phyloP scores from a whole-genome alignment of 2,113 vertebrate genomes.

The Sinocyclocheilus grahami region DNA sequence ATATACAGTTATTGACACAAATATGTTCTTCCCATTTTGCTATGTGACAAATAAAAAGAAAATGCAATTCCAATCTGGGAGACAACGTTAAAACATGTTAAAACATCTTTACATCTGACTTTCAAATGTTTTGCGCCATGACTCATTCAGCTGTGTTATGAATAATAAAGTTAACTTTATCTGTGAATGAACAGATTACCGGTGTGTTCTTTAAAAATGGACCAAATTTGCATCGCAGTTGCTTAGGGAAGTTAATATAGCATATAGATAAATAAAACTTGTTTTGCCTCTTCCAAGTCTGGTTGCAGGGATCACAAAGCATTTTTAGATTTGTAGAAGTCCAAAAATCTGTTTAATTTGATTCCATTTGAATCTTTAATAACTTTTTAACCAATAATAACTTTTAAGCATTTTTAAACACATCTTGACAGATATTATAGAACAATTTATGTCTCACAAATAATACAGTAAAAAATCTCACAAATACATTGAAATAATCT shows the following conservation, averaged over 20 bases:
- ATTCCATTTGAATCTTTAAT: background rate
- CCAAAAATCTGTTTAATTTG: slow-evolving; percentile 3
- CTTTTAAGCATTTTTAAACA: background rate
- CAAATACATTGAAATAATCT: background rate
- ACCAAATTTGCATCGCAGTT: background rate
- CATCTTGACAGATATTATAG: slow-evolving; percentile 4
- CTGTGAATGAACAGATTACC: background rate
- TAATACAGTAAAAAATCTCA: slow-evolving; percentile 34
- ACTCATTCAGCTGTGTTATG: background rate
- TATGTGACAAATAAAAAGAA: slow-evolving; percentile 12
- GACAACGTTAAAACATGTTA: slow-evolving; percentile 4
- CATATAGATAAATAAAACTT: background rate
- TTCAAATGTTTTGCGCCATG: background rate
- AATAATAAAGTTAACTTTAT: slow-evolving; percentile 7
- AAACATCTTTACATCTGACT: background rate
- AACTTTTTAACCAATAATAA: background rate
- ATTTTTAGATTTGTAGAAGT: background rate
- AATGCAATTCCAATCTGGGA: background rate
- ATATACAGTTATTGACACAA: background rate
- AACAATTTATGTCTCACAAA: slow-evolving; percentile 8
- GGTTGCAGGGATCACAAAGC: background rate
- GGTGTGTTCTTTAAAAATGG: background rate
- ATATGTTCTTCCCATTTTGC: background rate
- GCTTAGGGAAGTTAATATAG: background rate
- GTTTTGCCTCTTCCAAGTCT: background rate